Conservation (phyloP, 35 echinoderm and acorn worm genomes). For the Ophioderma brevispina region DNA sequence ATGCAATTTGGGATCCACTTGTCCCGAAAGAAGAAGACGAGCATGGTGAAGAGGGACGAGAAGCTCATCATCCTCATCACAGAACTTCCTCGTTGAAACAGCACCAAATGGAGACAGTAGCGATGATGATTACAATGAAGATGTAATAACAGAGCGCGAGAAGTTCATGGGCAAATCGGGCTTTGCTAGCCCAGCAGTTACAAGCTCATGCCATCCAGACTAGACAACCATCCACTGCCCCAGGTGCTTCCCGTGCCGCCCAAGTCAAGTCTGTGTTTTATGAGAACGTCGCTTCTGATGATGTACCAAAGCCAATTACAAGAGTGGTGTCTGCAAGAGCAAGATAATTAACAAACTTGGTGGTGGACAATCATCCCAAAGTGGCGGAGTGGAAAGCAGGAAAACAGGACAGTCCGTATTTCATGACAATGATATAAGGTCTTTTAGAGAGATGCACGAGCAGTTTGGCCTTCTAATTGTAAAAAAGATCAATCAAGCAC, state of each 20-base stretch:
- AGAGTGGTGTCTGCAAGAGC: constrained; percentile 40
- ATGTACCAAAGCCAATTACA: constrained; percentile 30
- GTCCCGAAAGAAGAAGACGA: constrained; percentile 27
- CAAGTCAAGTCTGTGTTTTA: constrained; percentile 66
- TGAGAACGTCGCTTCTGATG: constrained; percentile 58
- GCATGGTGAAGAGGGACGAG: neutral
- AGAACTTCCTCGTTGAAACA: constrained; percentile 17
- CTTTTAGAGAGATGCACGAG: constrained; percentile 89
- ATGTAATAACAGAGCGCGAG: neutral
- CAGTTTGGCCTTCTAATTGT: constrained; percentile 96
- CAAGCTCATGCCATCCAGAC: neutral
- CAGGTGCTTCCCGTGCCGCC: neutral
- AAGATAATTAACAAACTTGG: constrained; percentile 19
- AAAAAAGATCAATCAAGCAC: constrained; percentile 77
- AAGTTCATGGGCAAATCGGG: constrained; percentile 17
- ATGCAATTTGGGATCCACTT: constrained; percentile 75
- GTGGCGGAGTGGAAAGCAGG: neutral
- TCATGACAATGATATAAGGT: constrained; percentile 70
- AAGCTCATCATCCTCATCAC: neutral
- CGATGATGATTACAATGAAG: constrained; percentile 3
- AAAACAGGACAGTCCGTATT: constrained; percentile 68
- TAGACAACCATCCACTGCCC: constrained; percentile 17
- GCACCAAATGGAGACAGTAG: constrained; percentile 15
- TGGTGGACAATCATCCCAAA: neutral
- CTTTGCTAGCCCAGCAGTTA: constrained; percentile 12